Percentiles rank a stretch among this genome's conserved stretches.
Evolutionary conservation across 2,113 vertebrate species (phyloP).

Genomic region (Paramormyrops kingsleyae): DNA sequence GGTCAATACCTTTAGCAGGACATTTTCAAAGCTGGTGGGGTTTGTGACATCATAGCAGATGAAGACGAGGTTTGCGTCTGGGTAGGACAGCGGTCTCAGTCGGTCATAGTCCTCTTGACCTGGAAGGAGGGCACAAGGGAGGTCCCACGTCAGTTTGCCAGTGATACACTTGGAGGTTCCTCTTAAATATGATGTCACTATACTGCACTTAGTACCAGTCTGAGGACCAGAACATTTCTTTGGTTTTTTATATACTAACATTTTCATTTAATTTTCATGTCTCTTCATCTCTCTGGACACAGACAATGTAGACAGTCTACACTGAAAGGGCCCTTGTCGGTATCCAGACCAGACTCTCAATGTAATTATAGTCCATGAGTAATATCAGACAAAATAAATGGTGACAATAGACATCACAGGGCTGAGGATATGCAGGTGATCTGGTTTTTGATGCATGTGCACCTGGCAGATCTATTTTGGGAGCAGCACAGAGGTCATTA

Average conservation of each 20-base stretch:
- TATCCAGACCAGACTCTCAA: neutral
- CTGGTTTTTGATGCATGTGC: neutral
- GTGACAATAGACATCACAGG: neutral
- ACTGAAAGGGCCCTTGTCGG: too few species aligned
- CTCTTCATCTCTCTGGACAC: neutral
- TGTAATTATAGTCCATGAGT: neutral
- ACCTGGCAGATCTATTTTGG: neutral
- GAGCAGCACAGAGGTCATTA: neutral
- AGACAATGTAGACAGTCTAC: too few species aligned
- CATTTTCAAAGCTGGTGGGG: constrained; percentile 68
- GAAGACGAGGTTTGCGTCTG: constrained; percentile 62
- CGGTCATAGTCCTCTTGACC: constrained; percentile 72
- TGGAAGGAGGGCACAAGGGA: constrained; percentile 38
- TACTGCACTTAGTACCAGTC: neutral
- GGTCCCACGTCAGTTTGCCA: neutral
- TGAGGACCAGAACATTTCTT: neutral
- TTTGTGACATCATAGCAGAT: constrained; percentile 77
- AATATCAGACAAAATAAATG: neutral
- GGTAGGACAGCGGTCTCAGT: constrained; percentile 70
- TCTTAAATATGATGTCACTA: neutral
- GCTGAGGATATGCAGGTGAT: neutral
- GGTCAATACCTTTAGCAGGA: constrained; percentile 66
- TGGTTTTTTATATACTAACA: neutral
- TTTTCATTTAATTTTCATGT: too few species aligned
- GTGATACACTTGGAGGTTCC: neutral